phyloP scores from a whole-genome alignment of 1,140 invertebrate species.

The Saxidomus purpurata region DNA sequence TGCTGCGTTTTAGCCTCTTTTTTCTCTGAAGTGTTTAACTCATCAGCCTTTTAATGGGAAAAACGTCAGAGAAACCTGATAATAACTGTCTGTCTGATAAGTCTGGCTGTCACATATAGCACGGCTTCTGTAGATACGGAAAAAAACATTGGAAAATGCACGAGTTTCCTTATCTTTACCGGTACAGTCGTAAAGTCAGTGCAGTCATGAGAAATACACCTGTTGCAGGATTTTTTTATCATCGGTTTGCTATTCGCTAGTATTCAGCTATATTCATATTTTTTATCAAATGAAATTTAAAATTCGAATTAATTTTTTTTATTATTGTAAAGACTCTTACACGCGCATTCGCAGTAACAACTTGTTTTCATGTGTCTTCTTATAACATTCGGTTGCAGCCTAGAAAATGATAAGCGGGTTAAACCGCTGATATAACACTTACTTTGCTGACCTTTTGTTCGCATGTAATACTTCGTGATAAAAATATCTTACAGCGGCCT shows the following conservation, averaged over 20 bases:
- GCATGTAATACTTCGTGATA: not conserved
- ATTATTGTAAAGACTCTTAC: too few relatives aligned
- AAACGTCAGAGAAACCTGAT: conserved; percentile 9
- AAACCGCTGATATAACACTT: too few relatives aligned
- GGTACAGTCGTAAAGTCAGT: conserved; percentile 50
- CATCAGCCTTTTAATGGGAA: conserved; percentile 31
- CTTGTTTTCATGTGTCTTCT: too few relatives aligned
- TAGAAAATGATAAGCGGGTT: not conserved
- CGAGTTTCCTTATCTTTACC: conserved; percentile 36
- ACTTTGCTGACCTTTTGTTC: not conserved
- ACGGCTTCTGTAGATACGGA: not conserved
- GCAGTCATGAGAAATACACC: conserved; percentile 43
- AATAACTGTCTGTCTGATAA: conserved; percentile 43
- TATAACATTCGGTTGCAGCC: too few relatives aligned
- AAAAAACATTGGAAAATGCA: conserved; percentile 28
- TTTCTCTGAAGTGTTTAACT: conserved; percentile 2
- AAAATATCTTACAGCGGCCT: conserved; percentile 27
- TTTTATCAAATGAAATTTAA: not conserved
- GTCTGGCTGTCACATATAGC: conserved; percentile 15
- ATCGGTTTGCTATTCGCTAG: not conserved
- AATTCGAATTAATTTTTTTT: not conserved
- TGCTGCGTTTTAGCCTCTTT: not conserved
- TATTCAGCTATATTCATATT: not conserved
- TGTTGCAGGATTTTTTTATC: conserved; percentile 4
- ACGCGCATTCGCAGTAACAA: too few relatives aligned